Percentiles rank a stretch among this genome's conserved stretches.
Conservation (phyloP, 2,113 vertebrate species). For the Orientallactaga bullata region DNA sequence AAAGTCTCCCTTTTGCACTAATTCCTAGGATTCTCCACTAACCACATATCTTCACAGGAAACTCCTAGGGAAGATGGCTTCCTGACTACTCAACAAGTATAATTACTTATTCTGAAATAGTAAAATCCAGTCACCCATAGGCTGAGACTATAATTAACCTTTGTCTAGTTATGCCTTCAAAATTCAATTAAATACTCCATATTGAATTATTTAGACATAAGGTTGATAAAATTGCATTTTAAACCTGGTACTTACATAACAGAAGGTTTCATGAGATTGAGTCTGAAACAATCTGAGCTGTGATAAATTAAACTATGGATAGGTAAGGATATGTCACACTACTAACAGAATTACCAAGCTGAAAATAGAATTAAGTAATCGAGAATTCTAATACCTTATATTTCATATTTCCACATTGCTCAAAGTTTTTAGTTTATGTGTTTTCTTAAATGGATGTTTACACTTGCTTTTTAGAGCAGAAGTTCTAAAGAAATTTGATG, state of each 20-base stretch:
- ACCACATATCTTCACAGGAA: neutral
- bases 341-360: neutral
- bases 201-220: neutral
- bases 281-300: neutral
- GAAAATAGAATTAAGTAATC: neutral
- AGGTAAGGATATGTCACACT: neutral
- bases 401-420: neutral
- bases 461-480: neutral
- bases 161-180: neutral
- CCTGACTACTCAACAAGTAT: neutral
- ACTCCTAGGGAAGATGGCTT: neutral
- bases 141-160: neutral
- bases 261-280: neutral
- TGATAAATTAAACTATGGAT: neutral
- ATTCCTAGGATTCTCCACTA: neutral
- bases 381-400: neutral
- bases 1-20: neutral
- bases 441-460: neutral
- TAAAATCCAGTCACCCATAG: neutral
- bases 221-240: conserved; percentile 20
- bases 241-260: neutral
- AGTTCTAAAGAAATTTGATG: neutral
- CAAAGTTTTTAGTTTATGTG: neutral
- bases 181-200: neutral
- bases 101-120: neutral